Base-by-base conservation (phyloP, 2,888 invertebrate species). In the Machimus atricapillus region DNA sequence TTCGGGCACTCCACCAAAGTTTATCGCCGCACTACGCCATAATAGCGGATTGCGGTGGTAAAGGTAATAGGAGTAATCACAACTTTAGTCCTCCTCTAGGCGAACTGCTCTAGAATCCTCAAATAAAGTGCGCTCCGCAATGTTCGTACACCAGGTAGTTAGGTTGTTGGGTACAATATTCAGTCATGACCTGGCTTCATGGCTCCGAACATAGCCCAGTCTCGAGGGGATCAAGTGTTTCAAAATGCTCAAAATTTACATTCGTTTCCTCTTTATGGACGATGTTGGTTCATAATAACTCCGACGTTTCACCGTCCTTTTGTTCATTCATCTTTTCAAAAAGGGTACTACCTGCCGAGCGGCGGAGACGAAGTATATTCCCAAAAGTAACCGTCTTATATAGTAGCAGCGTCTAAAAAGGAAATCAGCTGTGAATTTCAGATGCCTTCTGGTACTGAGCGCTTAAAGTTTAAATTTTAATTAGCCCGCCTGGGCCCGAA, bases 161-260 rank as follows among this genome's bases (percentile, higher is more conserved):
- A 40, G 9, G 66, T 23, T 12, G 66, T 66, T 27, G 27, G 66
- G 4, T 23, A 66, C 66, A 66, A 66, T 27, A 27, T 14, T 23
- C 66, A 9, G 27, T 0, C 19, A 66, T 66, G 66, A 66, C 12
- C 82, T 83, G 82, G 37, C 66, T 83, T 66, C 66, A 37, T 66
- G n/a, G 40, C 66, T 66, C 46, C 14, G 37, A 37, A 83, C 66
- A 37, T 34, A 40, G 58, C 66, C 37, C 19, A 14, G 37, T 66
- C 82, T 52, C 66, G 14, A 23, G 82, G 82, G 82, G 9, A 19
- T 37, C 56, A 66, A 66, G 66, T 52, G 82, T n/a, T 66, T 40
- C 66, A 66, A 66, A 83, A 37, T 66, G 66, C 40, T 83, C 40
- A 23, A 83, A 83, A 83, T 66, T 83, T 83, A 83, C 82, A 83